A percentile compares a stretch with the other conserved stretches of the same genome.
phyloP scores from a whole-genome alignment of 2,797 vertebrate genomes.

The Melopsittacus undulatus region DNA sequence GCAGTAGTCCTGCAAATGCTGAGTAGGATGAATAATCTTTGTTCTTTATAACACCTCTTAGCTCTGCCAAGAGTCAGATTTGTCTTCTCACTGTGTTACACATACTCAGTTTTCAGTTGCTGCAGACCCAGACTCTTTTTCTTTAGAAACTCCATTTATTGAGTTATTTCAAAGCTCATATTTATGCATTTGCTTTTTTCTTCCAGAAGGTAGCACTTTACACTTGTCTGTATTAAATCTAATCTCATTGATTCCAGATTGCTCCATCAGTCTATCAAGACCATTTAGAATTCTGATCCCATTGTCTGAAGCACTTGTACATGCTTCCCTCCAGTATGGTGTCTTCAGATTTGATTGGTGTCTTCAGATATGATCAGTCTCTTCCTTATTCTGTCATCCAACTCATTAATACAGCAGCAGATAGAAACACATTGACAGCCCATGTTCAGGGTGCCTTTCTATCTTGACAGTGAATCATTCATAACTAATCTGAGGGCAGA shows the following conservation, averaged over 20 bases:
- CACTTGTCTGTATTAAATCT: background rate
- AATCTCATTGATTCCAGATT: background rate
- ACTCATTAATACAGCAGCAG: background rate
- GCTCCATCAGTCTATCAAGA: background rate
- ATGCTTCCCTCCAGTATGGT: background rate
- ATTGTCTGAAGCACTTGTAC: background rate
- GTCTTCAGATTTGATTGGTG: background rate
- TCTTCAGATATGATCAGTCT: background rate
- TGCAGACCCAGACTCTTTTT: background rate
- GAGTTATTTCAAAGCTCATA: background rate
- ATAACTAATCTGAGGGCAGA: background rate
- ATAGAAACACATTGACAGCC: background rate
- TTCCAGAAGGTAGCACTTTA: background rate
- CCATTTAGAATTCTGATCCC: background rate
- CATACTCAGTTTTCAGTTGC: accelerated
- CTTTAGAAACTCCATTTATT: background rate
- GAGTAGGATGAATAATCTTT: background rate
- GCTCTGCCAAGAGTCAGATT: background rate
- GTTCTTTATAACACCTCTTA: background rate
- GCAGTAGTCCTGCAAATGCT: background rate
- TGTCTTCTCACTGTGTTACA: background rate
- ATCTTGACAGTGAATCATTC: background rate
- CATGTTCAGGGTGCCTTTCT: background rate
- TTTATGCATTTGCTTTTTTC: background rate
- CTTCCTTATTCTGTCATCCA: background rate